These are phyloP conservation scores for Podotricha telesiphe DNA, from an alignment of 2,888 invertebrate species.

Conservation along the genomic window DNA sequence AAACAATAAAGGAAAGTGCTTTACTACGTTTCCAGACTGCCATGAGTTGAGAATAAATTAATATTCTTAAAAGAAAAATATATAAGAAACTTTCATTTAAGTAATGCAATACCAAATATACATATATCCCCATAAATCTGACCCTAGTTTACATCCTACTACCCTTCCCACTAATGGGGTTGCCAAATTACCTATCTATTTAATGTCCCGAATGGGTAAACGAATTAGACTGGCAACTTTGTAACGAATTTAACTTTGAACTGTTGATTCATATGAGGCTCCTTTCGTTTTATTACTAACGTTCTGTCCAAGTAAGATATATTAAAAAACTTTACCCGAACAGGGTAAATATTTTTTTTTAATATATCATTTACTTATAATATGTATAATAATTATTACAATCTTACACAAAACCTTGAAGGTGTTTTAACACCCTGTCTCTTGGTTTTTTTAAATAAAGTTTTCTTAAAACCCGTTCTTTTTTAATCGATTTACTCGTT, in stretches of 20 bases:
- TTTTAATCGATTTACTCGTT: no score
- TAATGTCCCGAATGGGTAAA: slow-evolving; percentile 82
- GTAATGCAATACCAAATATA: slow-evolving; percentile 26
- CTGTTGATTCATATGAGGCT: slow-evolving; percentile 64
- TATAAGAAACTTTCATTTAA: neutral
- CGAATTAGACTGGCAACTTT: slow-evolving; percentile 81
- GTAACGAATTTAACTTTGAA: slow-evolving; percentile 78
- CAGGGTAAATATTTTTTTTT: neutral
- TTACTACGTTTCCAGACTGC: no score
- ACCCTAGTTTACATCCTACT: slow-evolving; percentile 63
- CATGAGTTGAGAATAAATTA: no score
- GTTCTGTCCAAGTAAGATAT: no score
- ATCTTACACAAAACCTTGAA: no score
- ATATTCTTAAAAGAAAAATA: slow-evolving; percentile 14
- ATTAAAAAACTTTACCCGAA: no score
- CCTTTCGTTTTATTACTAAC: slow-evolving; percentile 35
- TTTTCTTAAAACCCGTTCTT: no score
- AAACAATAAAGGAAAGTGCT: no score
- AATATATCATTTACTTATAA: no score
- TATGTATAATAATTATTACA: no score
- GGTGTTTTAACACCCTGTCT: no score
- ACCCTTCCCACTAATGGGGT: slow-evolving; percentile 72
- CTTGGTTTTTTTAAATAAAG: no score
- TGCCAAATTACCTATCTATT: slow-evolving; percentile 82
- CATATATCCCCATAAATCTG: slow-evolving; percentile 62